phyloP scores from a whole-genome alignment of 2,797 vertebrate species.

The Schizopygopsis pylzovi region DNA sequence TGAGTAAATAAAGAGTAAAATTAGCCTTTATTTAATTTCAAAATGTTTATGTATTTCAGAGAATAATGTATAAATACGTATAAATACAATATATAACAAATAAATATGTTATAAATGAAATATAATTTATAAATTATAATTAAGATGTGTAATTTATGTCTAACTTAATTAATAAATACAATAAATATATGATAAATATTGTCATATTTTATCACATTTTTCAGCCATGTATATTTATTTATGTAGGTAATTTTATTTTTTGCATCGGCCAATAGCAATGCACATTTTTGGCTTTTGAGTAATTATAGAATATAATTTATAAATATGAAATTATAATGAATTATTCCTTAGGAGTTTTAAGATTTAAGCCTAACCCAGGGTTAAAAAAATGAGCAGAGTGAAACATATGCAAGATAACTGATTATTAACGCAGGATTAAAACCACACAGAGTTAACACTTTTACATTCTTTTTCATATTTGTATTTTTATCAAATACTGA shows the following conservation, averaged over 20 bases:
- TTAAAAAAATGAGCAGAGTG: background rate
- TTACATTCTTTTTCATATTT: background rate
- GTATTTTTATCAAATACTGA: background rate
- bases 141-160: background rate
- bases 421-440: background rate
- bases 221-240: background rate
- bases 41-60: background rate
- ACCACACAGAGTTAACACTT: background rate
- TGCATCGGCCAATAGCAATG: background rate
- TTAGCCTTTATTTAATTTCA: background rate
- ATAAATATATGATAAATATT: background rate
- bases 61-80: background rate
- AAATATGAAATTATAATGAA: background rate
- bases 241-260: background rate
- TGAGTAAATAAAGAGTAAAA: background rate
- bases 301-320: background rate
- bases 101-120: background rate
- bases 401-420: background rate
- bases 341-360: background rate
- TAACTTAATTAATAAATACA: background rate
- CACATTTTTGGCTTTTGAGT: background rate
- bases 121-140: background rate
- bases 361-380: background rate
- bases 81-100: background rate
- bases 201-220: background rate